Percentiles rank a stretch among this genome's conserved stretches.
phyloP scores from a whole-genome alignment of 2,113 vertebrate species.

The Crocuta crocuta region DNA sequence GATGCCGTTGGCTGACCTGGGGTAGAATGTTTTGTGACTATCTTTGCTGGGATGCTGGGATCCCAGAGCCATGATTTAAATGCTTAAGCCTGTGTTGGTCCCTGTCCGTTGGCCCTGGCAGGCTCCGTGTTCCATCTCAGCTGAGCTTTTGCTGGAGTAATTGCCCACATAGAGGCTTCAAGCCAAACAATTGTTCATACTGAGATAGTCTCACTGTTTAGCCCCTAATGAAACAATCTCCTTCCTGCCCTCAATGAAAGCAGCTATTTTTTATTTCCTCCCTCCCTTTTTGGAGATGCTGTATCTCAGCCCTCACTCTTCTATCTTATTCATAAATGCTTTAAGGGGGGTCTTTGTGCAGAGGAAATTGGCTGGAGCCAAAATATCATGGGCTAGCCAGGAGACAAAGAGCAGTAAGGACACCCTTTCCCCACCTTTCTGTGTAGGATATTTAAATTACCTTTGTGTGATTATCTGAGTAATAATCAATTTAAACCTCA shows the following conservation, averaged over 20 bases:
- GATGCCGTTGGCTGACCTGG: not conserved
- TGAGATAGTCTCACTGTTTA: constrained; percentile 70
- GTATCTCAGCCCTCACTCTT: constrained; percentile 68
- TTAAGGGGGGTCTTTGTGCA: constrained; percentile 73
- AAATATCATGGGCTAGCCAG: constrained; percentile 20
- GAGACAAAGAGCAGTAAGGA: constrained; percentile 51
- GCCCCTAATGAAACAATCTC: constrained; percentile 56
- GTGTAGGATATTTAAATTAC: constrained; percentile 18
- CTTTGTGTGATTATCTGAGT: constrained; percentile 36
- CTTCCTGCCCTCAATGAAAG: constrained; percentile 81
- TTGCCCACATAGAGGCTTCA: constrained; percentile 65
- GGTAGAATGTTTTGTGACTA: not conserved
- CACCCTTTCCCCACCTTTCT: constrained; percentile 57
- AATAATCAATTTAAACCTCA: constrained; percentile 13
- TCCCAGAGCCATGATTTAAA: not conserved
- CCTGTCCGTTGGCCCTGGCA: constrained; percentile 29
- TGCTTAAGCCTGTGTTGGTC: not conserved
- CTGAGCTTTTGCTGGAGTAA: constrained; percentile 70
- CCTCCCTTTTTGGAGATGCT: constrained; percentile 56
- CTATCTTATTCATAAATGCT: constrained; percentile 80
- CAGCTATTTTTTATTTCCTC: constrained; percentile 71
- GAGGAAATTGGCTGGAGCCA: constrained; percentile 56
- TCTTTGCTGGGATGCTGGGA: not conserved
- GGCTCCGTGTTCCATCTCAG: constrained; percentile 46
- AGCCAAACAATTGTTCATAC: constrained; percentile 68